These are phyloP conservation scores for Lethocerus indicus DNA, from an alignment of 1,140 invertebrate species.

Conservation along the genomic window DNA sequence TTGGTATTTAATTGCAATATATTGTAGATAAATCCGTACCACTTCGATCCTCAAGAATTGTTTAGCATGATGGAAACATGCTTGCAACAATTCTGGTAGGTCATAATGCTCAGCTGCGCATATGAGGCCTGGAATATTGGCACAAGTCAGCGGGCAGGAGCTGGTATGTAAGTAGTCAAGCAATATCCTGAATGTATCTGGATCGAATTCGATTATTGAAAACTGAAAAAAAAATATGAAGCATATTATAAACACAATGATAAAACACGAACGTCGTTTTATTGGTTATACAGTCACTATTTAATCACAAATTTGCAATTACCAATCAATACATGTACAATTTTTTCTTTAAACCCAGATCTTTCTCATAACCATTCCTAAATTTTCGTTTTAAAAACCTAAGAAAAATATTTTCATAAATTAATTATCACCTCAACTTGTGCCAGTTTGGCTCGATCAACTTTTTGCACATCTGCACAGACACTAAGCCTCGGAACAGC, in stretches of 20 bases:
- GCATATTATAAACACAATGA: no score
- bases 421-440: constrained; percentile 72
- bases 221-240: constrained; percentile 40
- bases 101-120: constrained; percentile 91
- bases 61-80: constrained; percentile 89
- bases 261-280: no score
- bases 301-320: no score
- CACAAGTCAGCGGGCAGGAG: constrained; percentile 77
- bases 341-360: no score
- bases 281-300: no score
- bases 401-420: no score
- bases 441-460: constrained; percentile 74
- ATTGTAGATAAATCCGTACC: no score
- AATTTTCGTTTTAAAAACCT: no score
- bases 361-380: no score
- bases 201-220: constrained; percentile 87
- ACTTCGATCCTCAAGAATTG: constrained; percentile 83
- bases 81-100: constrained; percentile 77
- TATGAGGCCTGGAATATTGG: constrained; percentile 79
- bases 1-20: no score
- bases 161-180: constrained; percentile 86
- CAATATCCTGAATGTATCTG: constrained; percentile 77
- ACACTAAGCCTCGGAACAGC: constrained; percentile 76
- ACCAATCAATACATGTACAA: no score
- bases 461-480: constrained; percentile 84